Evolutionary conservation across 2,888 invertebrate genomes (phyloP), one percentile per base, ranked within the genome.

Genomic region (Endomychus coccineus): DNA sequence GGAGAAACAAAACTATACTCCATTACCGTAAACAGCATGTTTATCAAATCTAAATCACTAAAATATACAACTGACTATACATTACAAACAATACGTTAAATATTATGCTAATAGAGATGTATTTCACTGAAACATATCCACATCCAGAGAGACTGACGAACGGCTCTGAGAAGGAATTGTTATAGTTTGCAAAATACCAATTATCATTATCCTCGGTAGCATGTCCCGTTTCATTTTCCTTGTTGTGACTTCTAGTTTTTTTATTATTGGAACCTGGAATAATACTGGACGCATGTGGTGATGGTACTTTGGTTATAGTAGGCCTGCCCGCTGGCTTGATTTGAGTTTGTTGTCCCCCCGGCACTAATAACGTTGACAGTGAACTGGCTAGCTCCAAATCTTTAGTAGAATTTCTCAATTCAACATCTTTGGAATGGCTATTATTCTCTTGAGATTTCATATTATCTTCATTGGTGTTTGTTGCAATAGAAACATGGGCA

Each of bases 181-280:
- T 84, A 57, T 89, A 89, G 61, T 86, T 87, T 46, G 80, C 81
- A 60, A 83, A 89, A 62, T 90, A 90, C 90, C 90, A 90, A 50
- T 80, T 80, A 66, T 80, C 80, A 30, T 59, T 56, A 45, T 66
- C 70, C 44, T 72, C 71, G 9, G 27, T 29, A 23, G 31, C 32
- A 10, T 31, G 34, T 23, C 27, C 44, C 33, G 19, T 30, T 27
- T 24, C 24, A 23, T 16, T 37, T 11, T 5, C 3, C 2, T 15
- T 14, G n/a, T 10, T 19, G 21, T 23, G 2, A 5, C 36, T 6
- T 50, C 36, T n/a, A 45, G 42, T 34, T 42, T 41, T 25, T 38
- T 44, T 10, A 49, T 36, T 11, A 49, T 39, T 4, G 50, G 43
- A 13, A 45, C n/a, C 27, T 34, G 53, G 48, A 17, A 52, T 44